Evolutionary conservation across 2,113 vertebrate species (phyloP).

Genomic region (Notarius quadriscutis): DNA sequence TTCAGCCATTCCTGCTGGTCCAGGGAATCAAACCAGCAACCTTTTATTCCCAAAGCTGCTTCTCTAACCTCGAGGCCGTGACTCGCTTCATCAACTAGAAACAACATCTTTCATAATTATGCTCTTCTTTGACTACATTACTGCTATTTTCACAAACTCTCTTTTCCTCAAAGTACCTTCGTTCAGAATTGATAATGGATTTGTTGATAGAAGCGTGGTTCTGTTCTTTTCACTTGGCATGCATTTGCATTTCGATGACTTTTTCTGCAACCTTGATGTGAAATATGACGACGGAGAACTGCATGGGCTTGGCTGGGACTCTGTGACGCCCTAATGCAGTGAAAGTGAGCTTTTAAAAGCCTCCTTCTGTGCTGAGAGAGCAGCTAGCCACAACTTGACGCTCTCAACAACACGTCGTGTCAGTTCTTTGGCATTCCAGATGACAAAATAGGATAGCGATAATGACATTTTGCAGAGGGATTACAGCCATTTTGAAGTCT

Average conservation of each 20-base stretch:
- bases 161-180: background rate
- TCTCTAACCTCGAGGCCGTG: too few relatives aligned
- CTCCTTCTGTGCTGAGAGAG: constrained; percentile 35
- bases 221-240: background rate
- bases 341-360: constrained; percentile 44
- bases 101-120: background rate
- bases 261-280: background rate
- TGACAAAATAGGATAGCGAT: constrained; percentile 36
- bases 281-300: constrained; percentile 33
- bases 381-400: constrained; percentile 3
- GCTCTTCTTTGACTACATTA: background rate
- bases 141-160: background rate
- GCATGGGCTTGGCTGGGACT: constrained; percentile 1
- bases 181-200: background rate
- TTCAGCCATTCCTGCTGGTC: too few relatives aligned
- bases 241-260: background rate
- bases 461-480: constrained; percentile 35
- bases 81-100: background rate
- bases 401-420: constrained; percentile 23
- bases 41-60: too few relatives aligned
- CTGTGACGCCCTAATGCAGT: constrained; percentile 24
- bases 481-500: background rate
- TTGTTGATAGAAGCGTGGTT: background rate
- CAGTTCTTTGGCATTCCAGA: constrained; percentile 8
- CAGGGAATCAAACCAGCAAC: too few relatives aligned